These are phyloP conservation scores for Aporrectodea caliginosa DNA, from an alignment of 1,140 invertebrate genomes.

Conservation along the genomic window DNA sequence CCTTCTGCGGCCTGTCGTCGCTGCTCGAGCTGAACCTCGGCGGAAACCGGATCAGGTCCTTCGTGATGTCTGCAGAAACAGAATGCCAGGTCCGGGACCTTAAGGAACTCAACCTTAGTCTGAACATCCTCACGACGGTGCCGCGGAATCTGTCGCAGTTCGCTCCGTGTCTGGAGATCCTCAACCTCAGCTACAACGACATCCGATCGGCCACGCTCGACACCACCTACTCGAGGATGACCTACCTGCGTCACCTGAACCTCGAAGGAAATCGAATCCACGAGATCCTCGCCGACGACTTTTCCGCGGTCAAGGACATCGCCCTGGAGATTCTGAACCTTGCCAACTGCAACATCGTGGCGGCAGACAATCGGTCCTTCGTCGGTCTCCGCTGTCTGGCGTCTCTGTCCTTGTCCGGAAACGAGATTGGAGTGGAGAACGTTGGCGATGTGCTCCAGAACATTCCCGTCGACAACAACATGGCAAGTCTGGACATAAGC, in stretches of 20 bases:
- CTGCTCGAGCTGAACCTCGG: constrained; percentile 21
- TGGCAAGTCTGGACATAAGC: constrained; percentile 25
- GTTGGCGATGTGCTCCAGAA: neutral
- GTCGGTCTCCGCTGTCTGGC: constrained; percentile 5
- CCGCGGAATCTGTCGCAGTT: constrained; percentile 20
- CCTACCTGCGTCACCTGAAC: constrained; percentile 9
- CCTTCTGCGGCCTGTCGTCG: constrained; percentile 12
- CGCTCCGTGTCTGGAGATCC: constrained; percentile 16
- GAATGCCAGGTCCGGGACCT: constrained; percentile 1
- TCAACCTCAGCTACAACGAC: constrained; percentile 25
- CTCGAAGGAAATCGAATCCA: constrained; percentile 24
- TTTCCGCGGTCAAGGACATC: neutral
- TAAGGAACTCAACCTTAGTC: constrained; percentile 11
- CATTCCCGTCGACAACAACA: neutral
- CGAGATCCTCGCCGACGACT: constrained; percentile 12
- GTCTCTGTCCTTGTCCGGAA: constrained; percentile 15
- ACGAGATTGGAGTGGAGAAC: neutral
- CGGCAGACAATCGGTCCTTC: neutral
- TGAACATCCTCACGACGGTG: constrained; percentile 15
- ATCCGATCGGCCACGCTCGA: constrained; percentile 17
- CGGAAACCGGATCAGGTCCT: constrained; percentile 13
- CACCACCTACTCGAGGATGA: neutral
- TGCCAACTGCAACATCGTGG: constrained; percentile 13
- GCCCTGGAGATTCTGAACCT: constrained; percentile 23
- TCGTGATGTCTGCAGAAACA: neutral